Percentiles rank a stretch among this genome's conserved stretches.
Evolutionary conservation across 2,113 vertebrate genomes (phyloP).

Genomic region (Caranx ignobilis): DNA sequence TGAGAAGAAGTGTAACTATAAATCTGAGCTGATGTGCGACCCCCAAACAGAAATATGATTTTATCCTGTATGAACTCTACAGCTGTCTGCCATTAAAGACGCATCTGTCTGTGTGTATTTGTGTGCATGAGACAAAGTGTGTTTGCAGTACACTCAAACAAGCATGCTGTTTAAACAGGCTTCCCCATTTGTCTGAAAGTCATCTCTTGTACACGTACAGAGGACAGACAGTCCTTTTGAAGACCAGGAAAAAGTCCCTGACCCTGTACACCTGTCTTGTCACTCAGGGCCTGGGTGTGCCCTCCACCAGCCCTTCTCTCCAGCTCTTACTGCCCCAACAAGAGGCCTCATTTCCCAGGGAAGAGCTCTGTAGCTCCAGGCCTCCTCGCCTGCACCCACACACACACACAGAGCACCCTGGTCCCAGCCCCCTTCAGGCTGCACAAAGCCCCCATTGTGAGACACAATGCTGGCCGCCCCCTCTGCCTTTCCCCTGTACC

Average conservation of each 20-base stretch:
- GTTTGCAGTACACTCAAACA: slow-evolving; percentile 19
- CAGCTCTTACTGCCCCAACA: slow-evolving; percentile 36
- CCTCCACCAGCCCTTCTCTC: slow-evolving; percentile 42
- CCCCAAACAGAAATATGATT: slow-evolving; percentile 56
- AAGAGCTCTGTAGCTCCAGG: slow-evolving; percentile 52
- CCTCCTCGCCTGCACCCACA: slow-evolving; percentile 43
- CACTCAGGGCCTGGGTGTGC: slow-evolving; percentile 63
- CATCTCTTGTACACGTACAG: slow-evolving; percentile 21
- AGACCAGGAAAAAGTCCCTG: slow-evolving; percentile 12
- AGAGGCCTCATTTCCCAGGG: slow-evolving; percentile 71
- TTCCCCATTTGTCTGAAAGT: slow-evolving; percentile 47
- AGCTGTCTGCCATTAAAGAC: slow-evolving; percentile 62
- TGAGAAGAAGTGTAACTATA: slow-evolving; percentile 7
- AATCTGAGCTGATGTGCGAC: slow-evolving; percentile 34
- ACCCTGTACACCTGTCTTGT: slow-evolving; percentile 74
- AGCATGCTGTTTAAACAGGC: slow-evolving; percentile 29
- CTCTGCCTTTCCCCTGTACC: slow-evolving; percentile 67
- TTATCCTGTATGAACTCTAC: slow-evolving; percentile 53
- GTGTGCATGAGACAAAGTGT: slow-evolving; percentile 14
- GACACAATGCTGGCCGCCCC: slow-evolving; percentile 76
- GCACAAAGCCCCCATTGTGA: slow-evolving; percentile 82
- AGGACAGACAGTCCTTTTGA: slow-evolving; percentile 19
- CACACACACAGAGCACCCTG: slow-evolving; percentile 42
- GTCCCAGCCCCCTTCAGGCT: slow-evolving; percentile 73
- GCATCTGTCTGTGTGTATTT: slow-evolving; percentile 29